phyloP scores from a whole-genome alignment of 2,797 vertebrate species.

The Pterois miles region DNA sequence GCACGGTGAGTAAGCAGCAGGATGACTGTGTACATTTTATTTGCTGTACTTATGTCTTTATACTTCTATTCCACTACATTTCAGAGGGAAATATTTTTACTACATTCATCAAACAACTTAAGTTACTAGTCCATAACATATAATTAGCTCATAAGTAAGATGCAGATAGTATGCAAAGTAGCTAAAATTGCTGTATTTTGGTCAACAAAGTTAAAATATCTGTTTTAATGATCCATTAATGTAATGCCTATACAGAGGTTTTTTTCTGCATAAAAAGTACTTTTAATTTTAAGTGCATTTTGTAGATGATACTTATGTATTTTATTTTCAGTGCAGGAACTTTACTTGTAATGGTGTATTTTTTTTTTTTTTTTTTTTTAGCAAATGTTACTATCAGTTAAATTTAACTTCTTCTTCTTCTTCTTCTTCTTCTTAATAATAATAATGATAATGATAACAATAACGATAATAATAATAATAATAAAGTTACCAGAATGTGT shows the following conservation, averaged over 20 bases:
- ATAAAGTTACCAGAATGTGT: background rate
- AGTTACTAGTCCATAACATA: background rate
- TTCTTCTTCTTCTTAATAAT: too few species aligned
- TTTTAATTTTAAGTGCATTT: too few species aligned
- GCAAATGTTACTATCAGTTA: background rate
- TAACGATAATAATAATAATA: background rate
- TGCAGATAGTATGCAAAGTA: background rate
- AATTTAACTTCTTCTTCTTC: background rate
- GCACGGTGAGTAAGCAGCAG: conserved; percentile 76
- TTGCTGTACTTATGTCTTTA: background rate
- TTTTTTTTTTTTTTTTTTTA: background rate
- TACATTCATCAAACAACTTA: background rate
- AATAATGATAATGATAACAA: too few species aligned
- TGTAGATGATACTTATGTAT: too few species aligned
- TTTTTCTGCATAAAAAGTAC: background rate
- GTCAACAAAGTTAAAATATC: background rate
- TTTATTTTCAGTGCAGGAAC: too few species aligned
- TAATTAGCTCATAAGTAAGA: background rate
- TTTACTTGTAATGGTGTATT: too few species aligned
- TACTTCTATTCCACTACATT: background rate
- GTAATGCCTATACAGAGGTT: background rate
- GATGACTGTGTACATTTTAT: background rate
- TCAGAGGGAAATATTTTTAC: background rate
- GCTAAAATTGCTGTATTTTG: background rate
- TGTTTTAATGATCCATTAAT: background rate